phyloP scores from a whole-genome alignment of 2,797 vertebrate genomes.

The Diplodus puntazzo region DNA sequence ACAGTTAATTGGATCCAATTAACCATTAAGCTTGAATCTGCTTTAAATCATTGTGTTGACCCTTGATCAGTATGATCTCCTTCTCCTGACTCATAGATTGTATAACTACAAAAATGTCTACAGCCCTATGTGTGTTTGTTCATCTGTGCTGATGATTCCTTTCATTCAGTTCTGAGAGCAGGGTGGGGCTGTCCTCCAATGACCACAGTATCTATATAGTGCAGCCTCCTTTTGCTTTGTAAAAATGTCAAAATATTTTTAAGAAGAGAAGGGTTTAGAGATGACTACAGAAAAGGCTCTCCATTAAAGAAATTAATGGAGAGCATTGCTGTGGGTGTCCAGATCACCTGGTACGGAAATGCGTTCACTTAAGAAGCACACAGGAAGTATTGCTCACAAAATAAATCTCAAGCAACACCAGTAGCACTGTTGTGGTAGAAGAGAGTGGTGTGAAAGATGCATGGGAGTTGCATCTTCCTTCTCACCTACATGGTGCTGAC shows the following conservation, averaged over 20 bases:
- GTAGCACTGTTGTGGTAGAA: neutral
- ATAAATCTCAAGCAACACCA: neutral
- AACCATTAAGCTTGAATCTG: neutral
- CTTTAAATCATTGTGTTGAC: neutral
- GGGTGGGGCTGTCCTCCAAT: neutral
- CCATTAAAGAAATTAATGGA: neutral
- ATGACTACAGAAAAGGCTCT: neutral
- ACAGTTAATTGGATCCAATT: neutral
- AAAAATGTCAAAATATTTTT: too few relatives aligned
- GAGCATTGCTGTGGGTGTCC: neutral
- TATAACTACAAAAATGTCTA: conserved; percentile 17
- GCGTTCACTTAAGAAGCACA: neutral
- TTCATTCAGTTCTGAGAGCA: neutral
- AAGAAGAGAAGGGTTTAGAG: neutral
- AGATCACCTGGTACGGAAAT: conserved; percentile 59
- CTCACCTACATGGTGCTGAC: conserved; percentile 50
- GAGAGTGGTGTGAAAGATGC: conserved; percentile 55
- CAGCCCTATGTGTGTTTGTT: neutral
- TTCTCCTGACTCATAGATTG: neutral
- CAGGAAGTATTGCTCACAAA: conserved; percentile 40
- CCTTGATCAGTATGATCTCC: neutral
- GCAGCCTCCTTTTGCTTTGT: neutral
- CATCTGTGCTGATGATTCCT: neutral
- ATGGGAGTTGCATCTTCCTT: conserved; percentile 3
- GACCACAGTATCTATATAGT: neutral